Conservation (phyloP, 2,888 invertebrate genomes). For the Gortyna flavago region DNA sequence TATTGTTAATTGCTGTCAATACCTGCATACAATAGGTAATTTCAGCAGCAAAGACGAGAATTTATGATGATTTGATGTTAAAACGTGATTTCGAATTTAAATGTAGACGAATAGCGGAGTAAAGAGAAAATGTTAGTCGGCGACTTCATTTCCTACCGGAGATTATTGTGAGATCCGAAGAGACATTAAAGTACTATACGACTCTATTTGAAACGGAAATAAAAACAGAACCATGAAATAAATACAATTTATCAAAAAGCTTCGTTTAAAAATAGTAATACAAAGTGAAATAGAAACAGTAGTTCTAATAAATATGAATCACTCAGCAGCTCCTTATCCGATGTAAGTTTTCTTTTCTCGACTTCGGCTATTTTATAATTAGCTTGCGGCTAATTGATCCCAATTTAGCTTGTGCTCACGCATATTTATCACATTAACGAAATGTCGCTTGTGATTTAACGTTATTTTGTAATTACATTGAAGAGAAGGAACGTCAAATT, state of each 20-base stretch:
- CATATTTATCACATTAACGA: conserved; percentile 76
- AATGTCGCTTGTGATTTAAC: conserved; percentile 70
- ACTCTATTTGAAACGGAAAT: conserved; percentile 26
- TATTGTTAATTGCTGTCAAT: conserved; percentile 34
- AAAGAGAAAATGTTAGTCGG: conserved; percentile 63
- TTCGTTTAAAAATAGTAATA: conserved; percentile 14
- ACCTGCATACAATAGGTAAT: conserved; percentile 15
- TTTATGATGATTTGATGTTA: conserved; percentile 20
- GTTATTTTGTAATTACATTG: conserved; percentile 30
- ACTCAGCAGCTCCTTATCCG: conserved; percentile 70
- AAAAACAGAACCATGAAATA: conserved; percentile 16
- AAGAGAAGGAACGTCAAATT: conserved; percentile 19
- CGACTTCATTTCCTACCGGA: conserved; percentile 71
- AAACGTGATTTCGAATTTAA: conserved; percentile 25
- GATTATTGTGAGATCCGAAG: conserved; percentile 59
- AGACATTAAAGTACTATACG: conserved; percentile 17
- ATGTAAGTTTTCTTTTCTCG: conserved; percentile 67
- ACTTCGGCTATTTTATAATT: conserved; percentile 75
- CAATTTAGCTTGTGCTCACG: conserved; percentile 71
- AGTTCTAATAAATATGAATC: conserved; percentile 71
- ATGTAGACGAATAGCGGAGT: conserved; percentile 20
- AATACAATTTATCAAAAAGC: conserved; percentile 19
- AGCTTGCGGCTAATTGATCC: conserved; percentile 76
- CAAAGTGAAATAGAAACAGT: conserved; percentile 42
- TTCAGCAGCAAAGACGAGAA: conserved; percentile 14